Evolutionary conservation across 2,888 invertebrate species (phyloP), one percentile per base, ranked within the genome.

Genomic region (Pristionchus japonicus): DNA sequence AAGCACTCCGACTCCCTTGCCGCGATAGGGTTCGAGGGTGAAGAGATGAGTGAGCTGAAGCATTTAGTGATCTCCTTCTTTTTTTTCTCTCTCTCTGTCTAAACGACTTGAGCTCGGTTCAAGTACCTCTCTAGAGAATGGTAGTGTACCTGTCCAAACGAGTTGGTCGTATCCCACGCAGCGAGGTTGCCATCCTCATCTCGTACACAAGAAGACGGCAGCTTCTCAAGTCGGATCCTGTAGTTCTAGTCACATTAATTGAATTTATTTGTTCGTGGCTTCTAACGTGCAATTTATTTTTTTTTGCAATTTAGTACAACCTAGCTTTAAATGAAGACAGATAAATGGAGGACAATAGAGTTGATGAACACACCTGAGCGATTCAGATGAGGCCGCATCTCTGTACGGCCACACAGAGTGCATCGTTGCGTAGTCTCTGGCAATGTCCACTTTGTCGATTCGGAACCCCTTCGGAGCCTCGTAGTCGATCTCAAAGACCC

Each of bases 111-210:
- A n/a, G n/a, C n/a, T n/a, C n/a, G n/a, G n/a, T n/a, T n/a, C n/a
- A n/a, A n/a, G n/a, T n/a, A n/a, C n/a, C n/a, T n/a, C n/a, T n/a
- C n/a, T n/a, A n/a, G n/a, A n/a, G n/a, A n/a, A n/a, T n/a, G n/a
- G n/a, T n/a, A 4, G 15, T 34, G 43, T 83, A 83, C 82, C 82
- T 83, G 82, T 34, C 82, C 82, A n/a, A 52, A 83, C 1, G 82
- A 34, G 52, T 83, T 52, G 11, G 17, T 52, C 82, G 52, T 27
- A 34, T 83, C 82, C 82, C 82, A 83, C 20, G 82, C 31, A 9
- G 82, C 82, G 20, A 83, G 34, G 13, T 31, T 52, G 2, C 82
- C 82, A 34, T 83, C 34, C 1, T 34, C 17, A 1, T 20, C n/a
- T 7, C 82, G 82, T 3, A 83, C 37, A 9, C 82, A 52, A 20